phyloP scores from a whole-genome alignment of 2,113 vertebrate species.

The Colius striatus region DNA sequence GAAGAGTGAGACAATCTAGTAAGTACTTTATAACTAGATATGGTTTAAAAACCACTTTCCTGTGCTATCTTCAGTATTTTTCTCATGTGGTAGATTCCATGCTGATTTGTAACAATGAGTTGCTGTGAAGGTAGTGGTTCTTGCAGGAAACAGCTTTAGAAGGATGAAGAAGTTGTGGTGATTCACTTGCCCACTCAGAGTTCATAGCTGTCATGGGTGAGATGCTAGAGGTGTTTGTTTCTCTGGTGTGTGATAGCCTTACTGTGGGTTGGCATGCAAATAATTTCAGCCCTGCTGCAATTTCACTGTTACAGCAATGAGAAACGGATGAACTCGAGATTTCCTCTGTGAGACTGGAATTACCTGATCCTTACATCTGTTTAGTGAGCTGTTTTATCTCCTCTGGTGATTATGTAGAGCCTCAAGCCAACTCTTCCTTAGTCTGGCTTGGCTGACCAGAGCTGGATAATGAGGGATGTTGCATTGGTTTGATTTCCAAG shows the following conservation, averaged over 20 bases:
- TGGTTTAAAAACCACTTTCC: not conserved
- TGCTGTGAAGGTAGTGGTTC: not conserved
- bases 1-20: constrained; percentile 81
- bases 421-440: not conserved
- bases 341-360: not conserved
- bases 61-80: not conserved
- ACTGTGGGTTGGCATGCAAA: not conserved
- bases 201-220: fast-evolving
- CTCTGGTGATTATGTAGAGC: not conserved
- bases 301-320: not conserved
- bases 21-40: constrained; percentile 47
- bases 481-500: not conserved
- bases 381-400: not conserved
- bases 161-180: not conserved
- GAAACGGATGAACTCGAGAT: not conserved
- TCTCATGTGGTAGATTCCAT: not conserved
- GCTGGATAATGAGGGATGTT: not conserved
- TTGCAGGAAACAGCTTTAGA: not conserved
- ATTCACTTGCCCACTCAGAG: not conserved
- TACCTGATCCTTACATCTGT: not conserved
- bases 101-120: not conserved
- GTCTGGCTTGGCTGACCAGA: not conserved
- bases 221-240: not conserved
- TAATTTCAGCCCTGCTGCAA: not conserved
- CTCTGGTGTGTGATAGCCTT: not conserved